phyloP scores from a whole-genome alignment of 2,797 vertebrate genomes.

The Danionella dracula region DNA sequence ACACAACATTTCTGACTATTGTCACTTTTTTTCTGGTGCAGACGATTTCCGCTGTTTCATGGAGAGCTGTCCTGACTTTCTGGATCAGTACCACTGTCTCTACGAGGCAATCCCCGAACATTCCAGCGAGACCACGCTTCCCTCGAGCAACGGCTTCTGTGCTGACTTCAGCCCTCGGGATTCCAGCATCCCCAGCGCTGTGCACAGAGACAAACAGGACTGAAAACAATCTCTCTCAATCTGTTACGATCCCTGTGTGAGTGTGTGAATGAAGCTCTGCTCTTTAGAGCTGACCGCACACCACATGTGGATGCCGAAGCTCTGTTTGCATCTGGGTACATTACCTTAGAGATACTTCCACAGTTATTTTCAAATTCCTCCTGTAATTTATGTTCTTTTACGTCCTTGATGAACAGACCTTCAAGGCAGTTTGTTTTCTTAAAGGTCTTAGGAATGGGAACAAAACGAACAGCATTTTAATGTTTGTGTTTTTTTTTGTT shows the following conservation, averaged over 20 bases:
- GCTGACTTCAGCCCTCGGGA: slow-evolving; percentile 78
- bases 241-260: not conserved
- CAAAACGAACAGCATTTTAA: not conserved
- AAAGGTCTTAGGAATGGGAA: not conserved
- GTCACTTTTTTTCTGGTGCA: slow-evolving; percentile 51
- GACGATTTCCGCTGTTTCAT: slow-evolving; percentile 74
- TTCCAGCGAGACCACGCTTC: slow-evolving; percentile 39
- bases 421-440: not conserved
- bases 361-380: not conserved
- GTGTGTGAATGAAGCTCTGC: not conserved
- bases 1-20: not conserved
- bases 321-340: not conserved
- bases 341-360: not conserved
- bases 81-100: slow-evolving; percentile 70
- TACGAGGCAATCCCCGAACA: slow-evolving; percentile 43
- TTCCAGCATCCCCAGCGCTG: slow-evolving; percentile 37
- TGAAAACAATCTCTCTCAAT: slow-evolving; percentile 30
- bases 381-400: slow-evolving; percentile 5
- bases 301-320: not conserved
- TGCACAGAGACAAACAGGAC: slow-evolving; percentile 44
- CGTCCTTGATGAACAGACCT: not conserved
- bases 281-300: not conserved
- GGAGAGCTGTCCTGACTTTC: slow-evolving; percentile 71
- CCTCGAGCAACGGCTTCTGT: slow-evolving; percentile 67
- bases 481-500: not conserved